These are phyloP conservation scores for Myrmecobius fasciatus DNA, from an alignment of 2,113 vertebrate species.

Conservation along the genomic window DNA sequence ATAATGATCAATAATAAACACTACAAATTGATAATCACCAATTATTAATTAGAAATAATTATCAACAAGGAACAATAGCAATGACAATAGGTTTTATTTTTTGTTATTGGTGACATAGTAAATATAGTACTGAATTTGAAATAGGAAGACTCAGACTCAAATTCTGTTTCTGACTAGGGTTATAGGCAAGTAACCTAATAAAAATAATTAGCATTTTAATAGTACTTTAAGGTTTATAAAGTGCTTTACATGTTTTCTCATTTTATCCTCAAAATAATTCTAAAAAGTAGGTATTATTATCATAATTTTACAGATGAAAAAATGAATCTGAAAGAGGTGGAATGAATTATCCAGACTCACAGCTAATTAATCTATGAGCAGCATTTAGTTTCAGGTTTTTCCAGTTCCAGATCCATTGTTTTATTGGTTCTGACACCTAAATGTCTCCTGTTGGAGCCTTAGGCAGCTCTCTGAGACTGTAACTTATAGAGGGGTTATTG, in stretches of 20 bases:
- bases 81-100: neutral
- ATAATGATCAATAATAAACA: neutral
- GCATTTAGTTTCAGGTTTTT: neutral
- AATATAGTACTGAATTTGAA: neutral
- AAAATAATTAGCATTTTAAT: neutral
- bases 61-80: neutral
- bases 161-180: neutral
- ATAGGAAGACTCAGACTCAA: neutral
- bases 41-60: neutral
- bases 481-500: neutral
- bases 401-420: neutral
- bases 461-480: neutral
- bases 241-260: neutral
- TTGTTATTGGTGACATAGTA: neutral
- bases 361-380: neutral
- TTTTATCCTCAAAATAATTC: neutral
- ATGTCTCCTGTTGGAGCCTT: neutral
- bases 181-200: neutral
- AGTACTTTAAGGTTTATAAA: neutral
- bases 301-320: neutral
- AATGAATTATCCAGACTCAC: neutral
- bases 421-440: neutral
- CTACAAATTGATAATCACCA: neutral
- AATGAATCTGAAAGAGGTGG: neutral
- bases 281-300: neutral